Evolutionary conservation across 2,888 invertebrate genomes (phyloP).

Genomic region (Apocheima hispidaria): DNA sequence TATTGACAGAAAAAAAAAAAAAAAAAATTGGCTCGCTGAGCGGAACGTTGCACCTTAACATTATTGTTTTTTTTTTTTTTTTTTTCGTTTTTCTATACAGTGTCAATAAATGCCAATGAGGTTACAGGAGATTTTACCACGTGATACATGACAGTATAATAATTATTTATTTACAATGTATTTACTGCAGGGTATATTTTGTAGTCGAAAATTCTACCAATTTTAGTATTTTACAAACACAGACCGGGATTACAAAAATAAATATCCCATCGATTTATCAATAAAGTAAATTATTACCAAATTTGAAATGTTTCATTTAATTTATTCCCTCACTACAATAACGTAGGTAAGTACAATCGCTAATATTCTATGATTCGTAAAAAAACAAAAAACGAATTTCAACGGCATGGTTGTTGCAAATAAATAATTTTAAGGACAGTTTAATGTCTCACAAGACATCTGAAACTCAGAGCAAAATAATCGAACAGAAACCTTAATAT

Average conservation of each 20-base stretch:
- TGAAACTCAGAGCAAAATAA: constrained; percentile 18
- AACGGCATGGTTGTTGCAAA: constrained; percentile 28
- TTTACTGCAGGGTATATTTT: neutral
- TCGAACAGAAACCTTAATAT: constrained; percentile 27
- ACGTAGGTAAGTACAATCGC: constrained; percentile 42
- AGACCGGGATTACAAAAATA: constrained; percentile 48
- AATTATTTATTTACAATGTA: constrained; percentile 3
- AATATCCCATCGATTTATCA: constrained; percentile 37
- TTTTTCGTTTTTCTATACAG: constrained; percentile 35
- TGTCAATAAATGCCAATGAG: constrained; percentile 25
- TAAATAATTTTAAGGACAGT: constrained; percentile 34
- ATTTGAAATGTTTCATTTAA: constrained; percentile 21
- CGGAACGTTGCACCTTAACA: too few relatives aligned
- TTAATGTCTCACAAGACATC: constrained; percentile 21
- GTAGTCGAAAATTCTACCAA: neutral
- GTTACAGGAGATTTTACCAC: constrained; percentile 16
- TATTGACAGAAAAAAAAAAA: too few relatives aligned
- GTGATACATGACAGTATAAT: constrained; percentile 14
- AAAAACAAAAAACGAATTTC: constrained; percentile 25
- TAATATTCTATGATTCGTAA: constrained; percentile 34
- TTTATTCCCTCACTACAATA: constrained; percentile 24
- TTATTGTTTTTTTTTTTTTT: constrained; percentile 13
- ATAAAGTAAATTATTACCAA: neutral
- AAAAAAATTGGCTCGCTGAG: too few relatives aligned
- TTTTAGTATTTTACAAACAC: constrained; percentile 22